A percentile compares a stretch with the other conserved stretches of the same genome.
phyloP scores from a whole-genome alignment of 2,888 invertebrate species.

The Drosophila neonasuta region DNA sequence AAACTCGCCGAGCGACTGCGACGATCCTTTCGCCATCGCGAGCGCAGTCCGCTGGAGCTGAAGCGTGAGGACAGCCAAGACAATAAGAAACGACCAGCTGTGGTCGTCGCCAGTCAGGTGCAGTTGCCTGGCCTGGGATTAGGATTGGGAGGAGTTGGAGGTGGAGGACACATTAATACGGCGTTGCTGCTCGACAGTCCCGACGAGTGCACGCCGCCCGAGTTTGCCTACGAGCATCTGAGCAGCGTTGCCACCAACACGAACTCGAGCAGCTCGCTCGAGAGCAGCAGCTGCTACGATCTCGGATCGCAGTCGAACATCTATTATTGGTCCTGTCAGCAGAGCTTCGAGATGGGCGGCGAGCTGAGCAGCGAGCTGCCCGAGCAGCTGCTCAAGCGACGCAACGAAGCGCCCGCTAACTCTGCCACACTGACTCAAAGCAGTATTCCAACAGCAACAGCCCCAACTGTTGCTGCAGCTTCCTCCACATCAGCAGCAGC shows the following conservation, averaged over 20 bases:
- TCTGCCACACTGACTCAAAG: constrained; percentile 50
- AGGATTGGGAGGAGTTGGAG: constrained; percentile 42
- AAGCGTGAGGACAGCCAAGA: constrained; percentile 55
- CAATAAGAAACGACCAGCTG: constrained; percentile 40
- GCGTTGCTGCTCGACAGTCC: constrained; percentile 79
- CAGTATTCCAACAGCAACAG: constrained; percentile 35
- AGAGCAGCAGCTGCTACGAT: constrained; percentile 77
- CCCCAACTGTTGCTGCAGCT: constrained; percentile 38
- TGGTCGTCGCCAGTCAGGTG: constrained; percentile 46
- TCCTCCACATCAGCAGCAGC: constrained; percentile 21
- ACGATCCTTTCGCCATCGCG: constrained; percentile 78
- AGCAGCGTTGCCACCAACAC: constrained; percentile 79
- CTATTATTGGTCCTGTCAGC: constrained; percentile 72
- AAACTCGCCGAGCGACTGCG: constrained; percentile 77
- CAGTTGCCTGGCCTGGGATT: constrained; percentile 52
- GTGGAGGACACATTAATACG: constrained; percentile 76
- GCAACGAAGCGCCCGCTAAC: constrained; percentile 2
- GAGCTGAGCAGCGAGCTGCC: constrained; percentile 60
- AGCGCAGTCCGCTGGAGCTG: constrained; percentile 71
- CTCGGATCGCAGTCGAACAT: constrained; percentile 69
- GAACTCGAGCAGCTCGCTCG: constrained; percentile 78
- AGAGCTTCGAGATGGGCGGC: constrained; percentile 75
- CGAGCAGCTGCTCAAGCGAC: constrained; percentile 22
- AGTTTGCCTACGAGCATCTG: constrained; percentile 78
- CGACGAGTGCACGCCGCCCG: constrained; percentile 80